A percentile compares a stretch with the other conserved stretches of the same genome.
Evolutionary conservation across 2,888 invertebrate genomes (phyloP).

Genomic region (Eilema caniola): DNA sequence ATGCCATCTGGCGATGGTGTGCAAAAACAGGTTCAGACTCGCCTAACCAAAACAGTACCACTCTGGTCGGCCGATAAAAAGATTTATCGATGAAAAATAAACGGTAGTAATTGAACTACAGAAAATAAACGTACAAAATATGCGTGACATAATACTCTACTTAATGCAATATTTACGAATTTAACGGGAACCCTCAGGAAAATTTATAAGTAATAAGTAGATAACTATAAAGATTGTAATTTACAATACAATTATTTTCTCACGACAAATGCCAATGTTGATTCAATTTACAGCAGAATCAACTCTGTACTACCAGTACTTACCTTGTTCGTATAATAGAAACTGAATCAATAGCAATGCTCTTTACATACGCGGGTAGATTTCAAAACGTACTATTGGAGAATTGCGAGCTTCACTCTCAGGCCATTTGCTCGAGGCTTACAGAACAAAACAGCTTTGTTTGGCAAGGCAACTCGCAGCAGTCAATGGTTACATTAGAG

Average conservation of each 20-base stretch:
- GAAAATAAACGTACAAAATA: no score
- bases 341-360: constrained; percentile 12
- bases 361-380: constrained; percentile 16
- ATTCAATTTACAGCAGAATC: not conserved
- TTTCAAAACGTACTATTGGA: constrained; percentile 26
- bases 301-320: not conserved
- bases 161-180: no score
- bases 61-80: no score
- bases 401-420: constrained; percentile 8
- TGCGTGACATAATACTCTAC: no score
- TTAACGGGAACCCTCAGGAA: no score
- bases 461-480: not conserved
- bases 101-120: no score
- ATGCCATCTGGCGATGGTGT: no score
- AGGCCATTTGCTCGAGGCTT: constrained; percentile 20
- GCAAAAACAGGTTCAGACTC: no score
- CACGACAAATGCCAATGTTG: not conserved
- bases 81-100: no score
- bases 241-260: not conserved
- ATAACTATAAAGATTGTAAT: no score
- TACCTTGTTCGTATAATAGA: constrained; percentile 2
- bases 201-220: no score
- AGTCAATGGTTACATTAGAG: constrained; percentile 6
- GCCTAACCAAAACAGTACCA: no score
- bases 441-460: constrained; percentile 20